Percentiles rank a stretch among this genome's conserved stretches.
Conservation (phyloP, 2,888 invertebrate genomes). For the Eupithecia centaureata region DNA sequence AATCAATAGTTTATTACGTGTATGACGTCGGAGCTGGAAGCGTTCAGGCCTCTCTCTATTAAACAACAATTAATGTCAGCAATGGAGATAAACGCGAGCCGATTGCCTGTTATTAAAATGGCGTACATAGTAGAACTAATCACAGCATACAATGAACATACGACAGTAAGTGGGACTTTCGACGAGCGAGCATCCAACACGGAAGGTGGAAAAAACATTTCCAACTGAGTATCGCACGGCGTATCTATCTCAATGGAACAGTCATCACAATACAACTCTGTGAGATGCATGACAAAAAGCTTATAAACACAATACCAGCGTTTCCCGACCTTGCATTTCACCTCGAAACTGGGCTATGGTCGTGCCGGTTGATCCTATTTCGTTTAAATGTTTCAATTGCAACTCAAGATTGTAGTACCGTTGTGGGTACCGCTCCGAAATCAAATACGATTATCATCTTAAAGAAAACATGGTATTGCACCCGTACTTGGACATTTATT, state of each 20-base stretch:
- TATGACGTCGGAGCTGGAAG: constrained; percentile 14
- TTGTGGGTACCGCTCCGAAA: constrained; percentile 70
- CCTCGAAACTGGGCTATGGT: constrained; percentile 73
- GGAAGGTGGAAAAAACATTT: constrained; percentile 63
- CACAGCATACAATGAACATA: constrained; percentile 57
- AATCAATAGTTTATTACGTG: constrained; percentile 28
- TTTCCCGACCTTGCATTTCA: constrained; percentile 75
- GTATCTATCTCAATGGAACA: constrained; percentile 74
- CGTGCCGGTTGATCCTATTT: constrained; percentile 69
- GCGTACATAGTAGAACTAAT: constrained; percentile 54
- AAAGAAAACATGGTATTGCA: constrained; percentile 43
- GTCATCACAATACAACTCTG: constrained; percentile 68
- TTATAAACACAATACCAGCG: constrained; percentile 71
- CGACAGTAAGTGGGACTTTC: constrained; percentile 69
- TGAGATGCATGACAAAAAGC: constrained; percentile 76
- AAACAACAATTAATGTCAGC: constrained; percentile 43
- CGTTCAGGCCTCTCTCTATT: constrained; percentile 1
- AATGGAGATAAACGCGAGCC: constrained; percentile 50
- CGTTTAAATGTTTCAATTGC: constrained; percentile 66
- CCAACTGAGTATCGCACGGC: constrained; percentile 74
- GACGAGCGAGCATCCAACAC: constrained; percentile 60
- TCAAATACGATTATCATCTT: constrained; percentile 61
- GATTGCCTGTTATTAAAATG: constrained; percentile 52
- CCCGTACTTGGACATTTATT: not conserved
- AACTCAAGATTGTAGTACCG: constrained; percentile 69